These are phyloP conservation scores for Triplophysa siluroides DNA, from an alignment of 2,113 vertebrate genomes.

Conservation along the genomic window DNA sequence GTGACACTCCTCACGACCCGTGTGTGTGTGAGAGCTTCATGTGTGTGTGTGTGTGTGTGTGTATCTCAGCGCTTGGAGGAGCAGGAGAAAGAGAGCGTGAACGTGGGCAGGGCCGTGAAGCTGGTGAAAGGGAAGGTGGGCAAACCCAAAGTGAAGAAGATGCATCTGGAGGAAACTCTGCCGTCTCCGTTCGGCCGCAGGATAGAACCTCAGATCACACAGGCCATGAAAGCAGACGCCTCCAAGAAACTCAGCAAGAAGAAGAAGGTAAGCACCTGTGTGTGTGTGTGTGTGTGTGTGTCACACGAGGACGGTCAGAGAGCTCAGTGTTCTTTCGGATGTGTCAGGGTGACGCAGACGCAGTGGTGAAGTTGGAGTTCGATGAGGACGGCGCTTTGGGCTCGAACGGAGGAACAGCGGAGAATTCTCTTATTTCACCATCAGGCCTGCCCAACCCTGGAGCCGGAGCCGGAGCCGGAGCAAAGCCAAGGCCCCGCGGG, in stretches of 20 bases:
- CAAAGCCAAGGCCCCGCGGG: constrained; percentile 78
- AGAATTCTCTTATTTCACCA: constrained; percentile 72
- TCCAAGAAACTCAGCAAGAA: constrained; percentile 90
- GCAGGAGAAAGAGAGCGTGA: constrained; percentile 85
- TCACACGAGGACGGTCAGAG: too few relatives aligned
- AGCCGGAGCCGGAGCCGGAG: constrained; percentile 34
- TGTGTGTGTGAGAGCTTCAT: background rate
- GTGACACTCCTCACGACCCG: background rate
- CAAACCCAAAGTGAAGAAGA: constrained; percentile 92
- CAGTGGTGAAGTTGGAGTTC: constrained; percentile 85
- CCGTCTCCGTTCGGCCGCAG: constrained; percentile 91
- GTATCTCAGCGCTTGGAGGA: constrained; percentile 83
- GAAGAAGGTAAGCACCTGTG: constrained; percentile 82
- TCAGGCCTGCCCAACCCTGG: constrained; percentile 50
- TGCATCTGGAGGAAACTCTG: constrained; percentile 93
- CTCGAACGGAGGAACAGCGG: constrained; percentile 72
- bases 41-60: background rate
- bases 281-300: background rate
- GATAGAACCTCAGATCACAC: constrained; percentile 87
- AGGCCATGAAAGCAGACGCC: constrained; percentile 87
- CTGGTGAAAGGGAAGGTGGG: constrained; percentile 97
- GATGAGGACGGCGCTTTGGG: constrained; percentile 78
- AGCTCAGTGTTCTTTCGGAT: background rate
- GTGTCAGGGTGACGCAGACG: constrained; percentile 82
- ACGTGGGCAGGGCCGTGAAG: constrained; percentile 81